Conservation (phyloP, 1,140 invertebrate species). For the Sipha flava region DNA sequence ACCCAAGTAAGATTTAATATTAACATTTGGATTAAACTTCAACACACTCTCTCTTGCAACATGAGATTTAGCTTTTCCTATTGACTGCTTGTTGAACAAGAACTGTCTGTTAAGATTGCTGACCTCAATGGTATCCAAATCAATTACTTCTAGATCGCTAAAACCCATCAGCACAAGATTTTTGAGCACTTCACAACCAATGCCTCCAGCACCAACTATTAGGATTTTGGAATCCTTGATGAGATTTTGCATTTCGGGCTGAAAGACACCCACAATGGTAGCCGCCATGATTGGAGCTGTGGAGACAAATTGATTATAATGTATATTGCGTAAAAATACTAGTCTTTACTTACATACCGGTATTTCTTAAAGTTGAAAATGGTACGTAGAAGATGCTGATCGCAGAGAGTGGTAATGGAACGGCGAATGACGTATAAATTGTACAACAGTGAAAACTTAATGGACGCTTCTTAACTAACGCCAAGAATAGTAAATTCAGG, state of each 20-base stretch:
- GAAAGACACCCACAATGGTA: background rate
- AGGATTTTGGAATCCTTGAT: slow-evolving; percentile 55
- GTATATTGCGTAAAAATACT: no score
- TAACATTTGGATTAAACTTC: slow-evolving; percentile 77
- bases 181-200: slow-evolving; percentile 97
- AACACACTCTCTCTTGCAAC: slow-evolving; percentile 83
- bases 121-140: slow-evolving; percentile 99
- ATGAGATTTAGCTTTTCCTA: slow-evolving; percentile 88
- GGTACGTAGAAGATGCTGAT: no score
- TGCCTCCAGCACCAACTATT: slow-evolving; percentile 96
- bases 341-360: no score
- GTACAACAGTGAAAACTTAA: no score
- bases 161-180: slow-evolving; percentile 95
- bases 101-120: slow-evolving; percentile 98
- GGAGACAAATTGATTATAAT: no score
- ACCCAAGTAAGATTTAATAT: slow-evolving; percentile 84
- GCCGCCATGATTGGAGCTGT: no score
- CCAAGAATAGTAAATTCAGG: no score
- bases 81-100: slow-evolving; percentile 93
- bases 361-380: no score
- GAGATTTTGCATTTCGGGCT: background rate
- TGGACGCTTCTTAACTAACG: no score
- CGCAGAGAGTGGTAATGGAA: no score
- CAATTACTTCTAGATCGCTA: slow-evolving; percentile 89
- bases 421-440: no score